Base-by-base conservation (phyloP, 2,888 invertebrate species). In the Lampropteryx suffumata region DNA sequence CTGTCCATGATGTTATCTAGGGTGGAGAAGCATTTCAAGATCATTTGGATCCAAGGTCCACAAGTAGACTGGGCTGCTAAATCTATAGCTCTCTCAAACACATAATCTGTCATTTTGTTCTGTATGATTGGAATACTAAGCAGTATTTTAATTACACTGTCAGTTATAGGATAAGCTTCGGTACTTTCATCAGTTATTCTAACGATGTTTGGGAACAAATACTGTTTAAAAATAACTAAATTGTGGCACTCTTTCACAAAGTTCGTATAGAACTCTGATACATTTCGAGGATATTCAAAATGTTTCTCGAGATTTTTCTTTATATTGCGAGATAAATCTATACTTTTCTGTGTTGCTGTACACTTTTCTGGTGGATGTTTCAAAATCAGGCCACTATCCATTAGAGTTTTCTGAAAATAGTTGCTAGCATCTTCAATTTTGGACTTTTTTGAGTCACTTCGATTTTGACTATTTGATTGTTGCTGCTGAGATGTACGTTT, bases 11-110 rank as follows among this genome's bases (percentile, higher is more conserved):
- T 90, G 62, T 78, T 84, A 59, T 92, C 93, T 34, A 96, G 82
- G 57, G 93, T 93, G 13, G 93, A 92, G 51, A 96, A 87, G 55
- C 94, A 93, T 59, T 93, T 93, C 14, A 96, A 67, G 60, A 95
- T 87, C 68, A 93, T 81, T 41, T 92, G 90, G 29, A 95, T 86
- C 86, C 84, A 82, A 65, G 90, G 81, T 69, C 91, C 73, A 59
- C 82, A 86, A 82, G 77, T 79, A 42, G 84, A 89, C 50, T 92
- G 90, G 21, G 88, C 81, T 1, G 92, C 91, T 50, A 91, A 79
- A 61, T 91, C 91, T 32, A 92, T 92, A 17, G 94, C 91, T 78
- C 92, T 92, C 53, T 92, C 92, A 55, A 94, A 81, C 12, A 95
- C 74, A 50, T 92, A 90, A 40, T 93, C 92, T 6, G 92, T 84